Evolutionary conservation across 2,797 vertebrate species (phyloP).

Genomic region (Champsocephalus gunnari): DNA sequence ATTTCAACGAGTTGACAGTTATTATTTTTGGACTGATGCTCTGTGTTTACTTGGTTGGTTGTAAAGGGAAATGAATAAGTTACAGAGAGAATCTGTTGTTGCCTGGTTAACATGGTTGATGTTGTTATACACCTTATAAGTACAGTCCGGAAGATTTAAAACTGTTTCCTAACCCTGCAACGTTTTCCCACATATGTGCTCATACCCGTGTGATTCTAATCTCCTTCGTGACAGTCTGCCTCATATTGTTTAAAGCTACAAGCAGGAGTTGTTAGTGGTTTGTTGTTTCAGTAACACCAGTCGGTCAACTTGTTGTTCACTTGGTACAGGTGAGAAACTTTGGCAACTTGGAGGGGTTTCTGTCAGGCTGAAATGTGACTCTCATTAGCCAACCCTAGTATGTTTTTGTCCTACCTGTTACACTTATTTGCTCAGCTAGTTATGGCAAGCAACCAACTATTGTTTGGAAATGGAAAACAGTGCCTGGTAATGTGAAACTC

Average conservation of each 20-base stretch:
- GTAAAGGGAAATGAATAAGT: neutral
- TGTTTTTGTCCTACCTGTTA: conserved; percentile 12
- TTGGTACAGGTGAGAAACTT: neutral
- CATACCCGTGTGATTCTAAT: conserved; percentile 12
- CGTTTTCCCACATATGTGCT: conserved; percentile 5
- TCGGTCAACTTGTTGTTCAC: neutral
- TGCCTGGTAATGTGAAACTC: conserved; percentile 23
- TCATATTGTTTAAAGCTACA: conserved; percentile 5
- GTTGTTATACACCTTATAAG: conserved; percentile 4
- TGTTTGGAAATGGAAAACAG: conserved; percentile 21
- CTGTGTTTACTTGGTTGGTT: neutral
- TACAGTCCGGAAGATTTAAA: neutral
- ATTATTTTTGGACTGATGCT: conserved; percentile 38
- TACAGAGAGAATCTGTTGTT: neutral
- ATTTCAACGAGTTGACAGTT: conserved; percentile 45
- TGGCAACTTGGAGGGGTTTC: neutral
- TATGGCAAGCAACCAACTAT: conserved; percentile 10
- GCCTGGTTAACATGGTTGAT: neutral
- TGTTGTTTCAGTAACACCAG: conserved; percentile 20
- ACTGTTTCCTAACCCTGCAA: neutral
- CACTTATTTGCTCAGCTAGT: conserved; percentile 3
- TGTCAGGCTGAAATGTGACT: neutral
- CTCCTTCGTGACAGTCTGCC: conserved; percentile 1
- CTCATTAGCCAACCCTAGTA: neutral
- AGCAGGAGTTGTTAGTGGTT: neutral